Conservation (phyloP, 2,113 vertebrate genomes). For the Gallinago undulata region DNA sequence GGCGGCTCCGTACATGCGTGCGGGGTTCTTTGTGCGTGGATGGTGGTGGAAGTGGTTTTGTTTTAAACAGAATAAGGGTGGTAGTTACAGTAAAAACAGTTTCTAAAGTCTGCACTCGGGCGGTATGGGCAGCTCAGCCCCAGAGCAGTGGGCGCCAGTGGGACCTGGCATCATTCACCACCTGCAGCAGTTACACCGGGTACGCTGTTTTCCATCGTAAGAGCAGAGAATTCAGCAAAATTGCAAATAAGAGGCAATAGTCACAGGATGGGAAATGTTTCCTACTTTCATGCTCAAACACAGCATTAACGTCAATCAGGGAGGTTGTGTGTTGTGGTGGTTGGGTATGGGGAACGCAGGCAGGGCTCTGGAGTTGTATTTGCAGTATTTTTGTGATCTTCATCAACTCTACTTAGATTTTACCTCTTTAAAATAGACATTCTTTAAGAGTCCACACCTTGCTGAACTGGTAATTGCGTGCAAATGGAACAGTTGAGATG, state of each 20-base stretch:
- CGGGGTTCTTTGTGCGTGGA: rapidly evolving
- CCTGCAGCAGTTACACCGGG: neutral
- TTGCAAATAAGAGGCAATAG: neutral
- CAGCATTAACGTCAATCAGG: rapidly evolving
- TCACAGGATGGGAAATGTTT: neutral
- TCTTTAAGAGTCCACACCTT: neutral
- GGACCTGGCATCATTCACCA: neutral
- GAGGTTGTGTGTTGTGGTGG: neutral
- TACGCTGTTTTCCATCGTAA: rapidly evolving
- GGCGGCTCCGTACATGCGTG: rapidly evolving
- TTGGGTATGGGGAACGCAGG: neutral
- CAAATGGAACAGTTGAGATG: neutral
- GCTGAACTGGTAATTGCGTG: neutral
- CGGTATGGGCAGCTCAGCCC: neutral
- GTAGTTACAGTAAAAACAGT: no score
- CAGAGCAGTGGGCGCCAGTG: neutral
- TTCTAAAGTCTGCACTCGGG: neutral
- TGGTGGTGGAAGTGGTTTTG: neutral
- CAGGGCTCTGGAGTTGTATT: neutral
- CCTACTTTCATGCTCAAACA: neutral
- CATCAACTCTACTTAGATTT: neutral
- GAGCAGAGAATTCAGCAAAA: neutral
- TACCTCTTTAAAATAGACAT: neutral
- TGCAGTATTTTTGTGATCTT: neutral
- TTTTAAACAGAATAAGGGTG: neutral